Percentiles rank a stretch among this genome's conserved stretches.
Conservation (phyloP, 2,888 invertebrate genomes). For the Anthophora plumipes region DNA sequence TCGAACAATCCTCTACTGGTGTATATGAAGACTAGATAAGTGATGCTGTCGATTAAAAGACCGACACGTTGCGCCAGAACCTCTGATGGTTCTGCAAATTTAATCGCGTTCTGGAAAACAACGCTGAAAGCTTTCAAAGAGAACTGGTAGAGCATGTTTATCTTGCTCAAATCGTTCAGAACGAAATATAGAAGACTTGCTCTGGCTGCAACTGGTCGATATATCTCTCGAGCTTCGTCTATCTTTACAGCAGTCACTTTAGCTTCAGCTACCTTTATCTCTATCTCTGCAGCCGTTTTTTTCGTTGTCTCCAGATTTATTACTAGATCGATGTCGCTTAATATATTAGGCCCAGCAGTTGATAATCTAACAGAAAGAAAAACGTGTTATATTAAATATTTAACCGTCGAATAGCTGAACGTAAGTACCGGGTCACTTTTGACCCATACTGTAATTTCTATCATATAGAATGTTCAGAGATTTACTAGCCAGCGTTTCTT, state of each 20-base stretch:
- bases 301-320: slow-evolving; percentile 97
- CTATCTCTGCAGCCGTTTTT: slow-evolving; percentile 95
- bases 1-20: slow-evolving; percentile 96
- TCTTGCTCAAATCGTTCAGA: slow-evolving; percentile 95
- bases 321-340: slow-evolving; percentile 95
- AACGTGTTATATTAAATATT: background rate
- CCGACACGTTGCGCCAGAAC: slow-evolving; percentile 90
- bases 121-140: slow-evolving; percentile 97
- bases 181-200: slow-evolving; percentile 97
- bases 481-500: too few relatives aligned
- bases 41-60: slow-evolving; percentile 94
- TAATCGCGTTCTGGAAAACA: slow-evolving; percentile 94
- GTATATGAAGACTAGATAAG: slow-evolving; percentile 94
- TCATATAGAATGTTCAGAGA: too few relatives aligned
- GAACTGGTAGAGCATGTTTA: slow-evolving; percentile 98
- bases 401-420: too few relatives aligned
- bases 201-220: slow-evolving; percentile 93
- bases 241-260: slow-evolving; percentile 94
- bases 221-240: slow-evolving; percentile 95
- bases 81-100: slow-evolving; percentile 88
- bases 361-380: slow-evolving; percentile 87
- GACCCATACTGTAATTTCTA: too few relatives aligned
- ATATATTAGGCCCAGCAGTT: slow-evolving; percentile 95
- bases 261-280: slow-evolving; percentile 94
- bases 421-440: too few relatives aligned